phyloP scores from a whole-genome alignment of 2,797 vertebrate genomes.

The Chelon labrosus region DNA sequence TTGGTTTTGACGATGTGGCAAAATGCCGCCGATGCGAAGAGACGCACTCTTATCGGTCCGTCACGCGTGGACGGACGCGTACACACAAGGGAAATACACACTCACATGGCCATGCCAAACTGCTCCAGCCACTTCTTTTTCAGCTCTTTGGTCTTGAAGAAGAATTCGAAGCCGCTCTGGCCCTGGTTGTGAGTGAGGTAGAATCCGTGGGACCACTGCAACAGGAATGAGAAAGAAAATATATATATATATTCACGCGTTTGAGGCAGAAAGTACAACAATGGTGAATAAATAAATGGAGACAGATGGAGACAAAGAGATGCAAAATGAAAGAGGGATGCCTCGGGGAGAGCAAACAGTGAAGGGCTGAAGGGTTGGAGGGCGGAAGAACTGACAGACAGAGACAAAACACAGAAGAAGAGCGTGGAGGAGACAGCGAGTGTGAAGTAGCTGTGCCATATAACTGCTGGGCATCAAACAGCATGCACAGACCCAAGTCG shows the following conservation, averaged over 20 bases:
- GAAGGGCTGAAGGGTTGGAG: slow-evolving; percentile 53
- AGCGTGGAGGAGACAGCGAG: slow-evolving; percentile 26
- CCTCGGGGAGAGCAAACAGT: slow-evolving; percentile 54
- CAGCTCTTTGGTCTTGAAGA: slow-evolving; percentile 98
- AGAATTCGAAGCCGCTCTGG: slow-evolving; percentile 96
- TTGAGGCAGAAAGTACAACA: slow-evolving; percentile 28
- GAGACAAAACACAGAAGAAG: slow-evolving; percentile 44
- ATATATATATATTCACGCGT: background rate
- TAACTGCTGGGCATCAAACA: slow-evolving; percentile 61
- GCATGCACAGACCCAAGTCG: slow-evolving; percentile 34
- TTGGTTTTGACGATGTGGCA: slow-evolving; percentile 17
- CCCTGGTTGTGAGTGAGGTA: slow-evolving; percentile 98
- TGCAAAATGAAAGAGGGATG: slow-evolving; percentile 66
- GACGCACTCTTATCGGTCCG: slow-evolving; percentile 18
- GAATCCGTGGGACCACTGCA: slow-evolving; percentile 98
- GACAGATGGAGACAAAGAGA: slow-evolving; percentile 76
- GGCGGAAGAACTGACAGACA: slow-evolving; percentile 42
- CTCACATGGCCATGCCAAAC: slow-evolving; percentile 99
- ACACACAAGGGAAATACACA: slow-evolving; percentile 57
- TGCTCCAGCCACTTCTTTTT: slow-evolving; percentile 99
- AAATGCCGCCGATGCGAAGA: slow-evolving; percentile 17
- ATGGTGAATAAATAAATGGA: slow-evolving; percentile 38
- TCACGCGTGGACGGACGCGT: background rate
- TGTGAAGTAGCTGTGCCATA: slow-evolving; percentile 32
- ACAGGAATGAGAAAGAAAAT: slow-evolving; percentile 12